Evolutionary conservation across 2,888 invertebrate species (phyloP).

Genomic region (Latrodectus hesperus): DNA sequence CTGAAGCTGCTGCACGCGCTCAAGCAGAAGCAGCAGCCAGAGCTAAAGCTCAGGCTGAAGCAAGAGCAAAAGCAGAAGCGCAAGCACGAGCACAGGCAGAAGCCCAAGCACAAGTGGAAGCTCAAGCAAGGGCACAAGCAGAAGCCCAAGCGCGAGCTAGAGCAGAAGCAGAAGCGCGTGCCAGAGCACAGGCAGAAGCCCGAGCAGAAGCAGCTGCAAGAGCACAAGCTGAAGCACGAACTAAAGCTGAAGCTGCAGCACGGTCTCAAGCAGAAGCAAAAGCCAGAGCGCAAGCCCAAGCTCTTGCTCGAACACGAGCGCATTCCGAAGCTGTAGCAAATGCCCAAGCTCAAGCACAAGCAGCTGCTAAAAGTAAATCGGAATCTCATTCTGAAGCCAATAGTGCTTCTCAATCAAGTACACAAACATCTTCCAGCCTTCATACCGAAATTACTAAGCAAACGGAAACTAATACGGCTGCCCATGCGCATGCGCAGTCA

Average conservation of each 20-base stretch:
- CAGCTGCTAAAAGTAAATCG: background rate
- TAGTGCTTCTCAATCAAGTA: background rate
- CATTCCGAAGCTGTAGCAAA: background rate
- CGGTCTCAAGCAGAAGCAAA: background rate
- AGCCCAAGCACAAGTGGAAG: background rate
- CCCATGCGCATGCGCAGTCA: background rate
- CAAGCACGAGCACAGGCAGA: background rate
- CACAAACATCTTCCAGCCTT: background rate
- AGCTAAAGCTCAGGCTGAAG: background rate
- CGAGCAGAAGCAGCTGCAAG: background rate
- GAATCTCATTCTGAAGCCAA: background rate
- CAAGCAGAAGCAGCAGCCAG: background rate
- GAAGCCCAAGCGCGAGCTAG: background rate
- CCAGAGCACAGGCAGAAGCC: background rate
- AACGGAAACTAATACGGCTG: background rate
- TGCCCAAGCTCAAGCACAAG: background rate
- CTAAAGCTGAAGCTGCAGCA: background rate
- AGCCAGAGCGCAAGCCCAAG: background rate
- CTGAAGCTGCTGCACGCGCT: background rate
- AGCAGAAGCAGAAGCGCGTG: background rate
- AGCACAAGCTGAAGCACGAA: background rate
- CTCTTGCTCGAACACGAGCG: background rate
- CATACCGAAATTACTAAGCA: too few species aligned
- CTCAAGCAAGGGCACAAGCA: background rate
- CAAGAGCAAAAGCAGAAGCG: background rate